phyloP scores from a whole-genome alignment of 2,888 invertebrate genomes.

The Ormia ochracea region DNA sequence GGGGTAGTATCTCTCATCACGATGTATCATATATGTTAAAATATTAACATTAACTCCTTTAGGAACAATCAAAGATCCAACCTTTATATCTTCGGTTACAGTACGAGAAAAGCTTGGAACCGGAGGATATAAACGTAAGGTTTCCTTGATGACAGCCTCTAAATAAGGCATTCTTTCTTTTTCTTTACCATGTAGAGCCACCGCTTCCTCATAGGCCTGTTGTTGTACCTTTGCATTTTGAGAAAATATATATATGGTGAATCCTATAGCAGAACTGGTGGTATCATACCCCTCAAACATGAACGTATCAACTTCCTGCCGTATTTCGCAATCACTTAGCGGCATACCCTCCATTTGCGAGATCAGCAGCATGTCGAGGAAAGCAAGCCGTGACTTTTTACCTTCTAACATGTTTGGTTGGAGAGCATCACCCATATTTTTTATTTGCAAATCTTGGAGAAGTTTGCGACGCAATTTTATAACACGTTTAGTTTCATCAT shows the following conservation, averaged over 20 bases:
- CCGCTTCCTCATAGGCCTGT: conserved; percentile 76
- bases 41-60: conserved; percentile 74
- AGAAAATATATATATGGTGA: conserved; percentile 78
- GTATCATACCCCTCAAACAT: conserved; percentile 81
- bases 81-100: conserved; percentile 76
- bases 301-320: conserved; percentile 80
- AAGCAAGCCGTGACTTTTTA: conserved; percentile 75
- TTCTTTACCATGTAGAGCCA: conserved; percentile 73
- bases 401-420: conserved; percentile 67
- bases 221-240: conserved; percentile 78
- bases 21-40: conserved; percentile 77
- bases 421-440: conserved; percentile 63
- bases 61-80: conserved; percentile 76
- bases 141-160: conserved; percentile 80
- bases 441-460: conserved; percentile 66
- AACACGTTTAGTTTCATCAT: conserved; percentile 73
- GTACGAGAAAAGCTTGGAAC: conserved; percentile 78
- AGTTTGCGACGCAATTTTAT: conserved; percentile 70
- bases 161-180: conserved; percentile 78
- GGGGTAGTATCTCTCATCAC: conserved; percentile 77
- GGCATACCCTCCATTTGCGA: conserved; percentile 76
- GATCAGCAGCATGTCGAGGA: conserved; percentile 78
- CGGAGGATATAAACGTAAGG: conserved; percentile 79
- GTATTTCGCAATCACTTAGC: conserved; percentile 78
- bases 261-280: conserved; percentile 78